phyloP scores from a whole-genome alignment of 2,888 invertebrate species.

The Idaea aversata region DNA sequence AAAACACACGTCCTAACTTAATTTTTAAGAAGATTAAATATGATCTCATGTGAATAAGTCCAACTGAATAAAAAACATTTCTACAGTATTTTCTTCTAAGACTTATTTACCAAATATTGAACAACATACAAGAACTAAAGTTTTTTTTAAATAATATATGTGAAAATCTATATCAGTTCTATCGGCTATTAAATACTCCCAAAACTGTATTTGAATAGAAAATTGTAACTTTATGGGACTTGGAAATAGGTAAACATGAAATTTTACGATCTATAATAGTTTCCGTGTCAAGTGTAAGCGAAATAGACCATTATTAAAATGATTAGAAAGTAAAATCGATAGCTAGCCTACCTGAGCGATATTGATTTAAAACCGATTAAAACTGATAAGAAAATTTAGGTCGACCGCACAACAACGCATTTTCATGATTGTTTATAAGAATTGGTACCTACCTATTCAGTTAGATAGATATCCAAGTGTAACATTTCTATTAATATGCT shows the following conservation, averaged over 20 bases:
- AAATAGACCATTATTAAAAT: background rate
- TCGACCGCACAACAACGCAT: constrained; percentile 16
- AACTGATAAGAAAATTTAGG: constrained; percentile 20
- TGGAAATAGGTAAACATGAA: background rate
- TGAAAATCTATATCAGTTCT: background rate
- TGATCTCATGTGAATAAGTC: too few relatives aligned
- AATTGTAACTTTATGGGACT: background rate
- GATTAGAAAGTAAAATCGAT: background rate
- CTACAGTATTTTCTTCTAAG: too few relatives aligned
- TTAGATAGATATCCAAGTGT: too few relatives aligned
- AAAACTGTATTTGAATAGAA: background rate
- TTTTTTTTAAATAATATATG: too few relatives aligned
- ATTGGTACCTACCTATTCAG: background rate
- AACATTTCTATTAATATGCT: too few relatives aligned
- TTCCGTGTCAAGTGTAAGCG: background rate
- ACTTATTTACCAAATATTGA: too few relatives aligned
- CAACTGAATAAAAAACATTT: too few relatives aligned
- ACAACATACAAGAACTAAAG: too few relatives aligned
- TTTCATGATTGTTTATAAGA: background rate
- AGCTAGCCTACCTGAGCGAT: constrained; percentile 15
- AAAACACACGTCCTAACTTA: too few relatives aligned
- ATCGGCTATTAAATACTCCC: background rate
- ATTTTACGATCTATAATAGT: background rate
- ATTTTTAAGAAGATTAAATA: too few relatives aligned
- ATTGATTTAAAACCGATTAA: constrained; percentile 20